Evolutionary conservation across 2,113 vertebrate species (phyloP), one percentile per base, ranked within the genome.

Genomic region (Pyxicephalus adspersus): DNA sequence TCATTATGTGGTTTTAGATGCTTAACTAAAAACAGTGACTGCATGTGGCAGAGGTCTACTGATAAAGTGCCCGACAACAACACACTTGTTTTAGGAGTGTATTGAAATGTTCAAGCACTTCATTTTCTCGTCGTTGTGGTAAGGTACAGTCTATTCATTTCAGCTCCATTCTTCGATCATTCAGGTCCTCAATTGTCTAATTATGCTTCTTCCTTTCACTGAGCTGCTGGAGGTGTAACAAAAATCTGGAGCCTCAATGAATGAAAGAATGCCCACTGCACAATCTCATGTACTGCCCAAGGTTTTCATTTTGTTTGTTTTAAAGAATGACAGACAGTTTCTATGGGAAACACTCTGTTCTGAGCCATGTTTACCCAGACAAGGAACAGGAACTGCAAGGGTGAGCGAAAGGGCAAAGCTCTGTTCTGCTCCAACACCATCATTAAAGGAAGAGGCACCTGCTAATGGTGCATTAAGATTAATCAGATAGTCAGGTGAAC

Each of bases 351-450:
- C 55, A 84, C 83, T 83, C 60, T 22, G 77, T 50, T 60, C 51
- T 76, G 79, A 68, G 84, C 54, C 78, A 31, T 86, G 71, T 88
- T 91, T 74, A 83, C 54, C n/a, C 84, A 84, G 74, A 86, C 57
- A 50, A 58, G 64, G 28, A 81, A 86, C 83, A 81, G 22, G 63
- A 88, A 86, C 76, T 70, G 54, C 0, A 28, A 87, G 80, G 80
- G 38, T 86, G 83, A 87, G 52, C 20, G 72, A 85, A 85, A 84
- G 66, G 52, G 60, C 73, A 86, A 76, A 81, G 83, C 34, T 77
- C 80, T 76, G 74, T 57, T 84, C 83, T 87, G 75, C 77, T 86
- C 85, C 76, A 75, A 66, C 55, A 83, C 64, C 0, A 0, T 55
- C 84, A 78, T 75, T 78, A 84, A 23, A 85, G 75, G 67, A 57